phyloP scores from a whole-genome alignment of 2,888 invertebrate species.

The Aphidoletes aphidimyza region DNA sequence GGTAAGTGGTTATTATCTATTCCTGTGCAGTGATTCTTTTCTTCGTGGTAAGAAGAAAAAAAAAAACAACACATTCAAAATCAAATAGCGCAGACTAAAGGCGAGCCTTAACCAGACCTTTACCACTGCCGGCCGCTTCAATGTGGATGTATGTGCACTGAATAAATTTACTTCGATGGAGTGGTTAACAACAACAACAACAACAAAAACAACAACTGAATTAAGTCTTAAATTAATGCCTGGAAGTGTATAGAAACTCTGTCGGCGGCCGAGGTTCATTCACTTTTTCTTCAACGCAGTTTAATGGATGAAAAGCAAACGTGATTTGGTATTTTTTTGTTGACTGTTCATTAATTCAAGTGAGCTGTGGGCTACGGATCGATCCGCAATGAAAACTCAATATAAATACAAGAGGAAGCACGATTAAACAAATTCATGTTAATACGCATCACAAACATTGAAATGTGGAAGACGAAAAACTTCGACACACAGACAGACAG shows the following conservation, averaged over 20 bases:
- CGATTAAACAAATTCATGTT: conserved; percentile 46
- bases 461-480: neutral
- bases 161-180: conserved; percentile 13
- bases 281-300: conserved; percentile 1
- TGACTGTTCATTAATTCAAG: conserved; percentile 22
- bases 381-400: neutral
- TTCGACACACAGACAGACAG: neutral
- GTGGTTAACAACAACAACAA: no score
- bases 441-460: conserved; percentile 35
- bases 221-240: conserved; percentile 10
- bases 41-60: conserved; percentile 39
- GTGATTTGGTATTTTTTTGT: conserved; percentile 33
- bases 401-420: conserved; percentile 28
- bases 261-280: conserved; percentile 7
- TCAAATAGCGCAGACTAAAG: no score
- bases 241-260: neutral
- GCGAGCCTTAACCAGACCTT: no score
- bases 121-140: neutral
- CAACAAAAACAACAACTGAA: no score
- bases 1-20: conserved; percentile 15
- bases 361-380: neutral
- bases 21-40: conserved; percentile 3
- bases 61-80: no score
- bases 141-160: neutral
- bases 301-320: conserved; percentile 44